Conservation (phyloP, 2,797 vertebrate species). For the Clamator glandarius region DNA sequence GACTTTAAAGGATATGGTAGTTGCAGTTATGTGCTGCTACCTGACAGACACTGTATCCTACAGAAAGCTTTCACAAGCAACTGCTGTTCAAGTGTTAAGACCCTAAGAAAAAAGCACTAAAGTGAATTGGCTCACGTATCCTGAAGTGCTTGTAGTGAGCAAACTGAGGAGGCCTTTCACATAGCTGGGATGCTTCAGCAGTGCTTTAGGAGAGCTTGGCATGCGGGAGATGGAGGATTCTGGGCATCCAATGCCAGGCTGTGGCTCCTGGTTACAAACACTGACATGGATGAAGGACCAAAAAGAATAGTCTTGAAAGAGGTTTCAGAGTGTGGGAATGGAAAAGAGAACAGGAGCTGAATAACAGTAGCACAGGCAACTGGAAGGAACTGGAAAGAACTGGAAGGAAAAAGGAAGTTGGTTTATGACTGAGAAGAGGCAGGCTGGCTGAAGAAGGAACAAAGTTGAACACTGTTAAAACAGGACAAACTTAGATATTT, state of each 20-base stretch:
- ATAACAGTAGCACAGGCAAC: not conserved
- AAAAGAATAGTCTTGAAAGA: not conserved
- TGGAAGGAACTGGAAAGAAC: no score
- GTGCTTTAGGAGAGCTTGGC: not conserved
- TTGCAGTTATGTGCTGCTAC: not conserved
- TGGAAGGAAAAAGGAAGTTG: not conserved
- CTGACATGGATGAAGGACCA: not conserved
- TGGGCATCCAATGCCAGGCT: not conserved
- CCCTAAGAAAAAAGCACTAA: not conserved
- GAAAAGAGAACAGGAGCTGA: not conserved
- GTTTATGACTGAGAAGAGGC: slow-evolving; percentile 13
- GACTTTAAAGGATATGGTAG: not conserved
- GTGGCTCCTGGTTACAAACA: not conserved
- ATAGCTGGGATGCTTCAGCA: slow-evolving; percentile 18
- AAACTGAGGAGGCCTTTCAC: not conserved
- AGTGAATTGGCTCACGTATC: not conserved
- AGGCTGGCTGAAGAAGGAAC: not conserved
- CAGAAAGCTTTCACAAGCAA: accelerated
- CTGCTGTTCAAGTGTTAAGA: not conserved
- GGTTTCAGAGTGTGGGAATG: not conserved
- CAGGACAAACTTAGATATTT: not conserved
- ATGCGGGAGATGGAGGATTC: not conserved
- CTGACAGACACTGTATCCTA: not conserved
- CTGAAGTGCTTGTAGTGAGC: slow-evolving; percentile 7
- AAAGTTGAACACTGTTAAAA: not conserved